A percentile compares a stretch with the other conserved stretches of the same genome.
These are phyloP conservation scores for Heterocephalus glaber DNA, from an alignment of 2,113 vertebrate species.

Conservation along the genomic window DNA sequence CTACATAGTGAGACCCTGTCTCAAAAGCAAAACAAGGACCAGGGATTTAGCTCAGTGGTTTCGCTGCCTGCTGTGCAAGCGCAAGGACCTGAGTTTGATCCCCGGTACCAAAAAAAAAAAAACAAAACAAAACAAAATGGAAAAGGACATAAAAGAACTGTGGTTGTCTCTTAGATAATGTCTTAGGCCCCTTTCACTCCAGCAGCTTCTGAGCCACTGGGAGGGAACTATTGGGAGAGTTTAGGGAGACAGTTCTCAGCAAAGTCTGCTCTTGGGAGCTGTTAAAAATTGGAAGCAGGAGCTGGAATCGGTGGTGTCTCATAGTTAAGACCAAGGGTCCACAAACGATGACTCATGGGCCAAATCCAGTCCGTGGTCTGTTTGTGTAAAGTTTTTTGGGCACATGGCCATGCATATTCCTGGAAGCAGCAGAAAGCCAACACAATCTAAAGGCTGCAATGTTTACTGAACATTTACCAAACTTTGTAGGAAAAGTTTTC, in stretches of 20 bases:
- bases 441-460: not conserved
- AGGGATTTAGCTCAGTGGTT: too few species aligned
- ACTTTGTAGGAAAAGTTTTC: not conserved
- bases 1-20: not conserved
- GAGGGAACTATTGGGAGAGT: too few species aligned
- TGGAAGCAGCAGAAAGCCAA: not conserved
- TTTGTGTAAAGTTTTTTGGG: slow-evolving; percentile 34
- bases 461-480: slow-evolving; percentile 27
- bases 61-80: too few species aligned
- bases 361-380: not conserved
- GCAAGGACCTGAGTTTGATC: too few species aligned
- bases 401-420: not conserved
- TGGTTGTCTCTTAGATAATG: too few species aligned
- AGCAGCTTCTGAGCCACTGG: not conserved
- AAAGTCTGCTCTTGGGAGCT: not conserved
- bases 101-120: too few species aligned
- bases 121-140: too few species aligned
- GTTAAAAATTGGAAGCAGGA: slow-evolving; percentile 15
- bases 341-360: not conserved
- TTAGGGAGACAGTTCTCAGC: not conserved
- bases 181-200: not conserved
- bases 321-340: not conserved
- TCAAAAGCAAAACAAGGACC: not conserved
- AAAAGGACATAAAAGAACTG: not conserved
- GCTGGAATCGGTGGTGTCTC: not conserved